Percentiles rank a stretch among this genome's conserved stretches.
phyloP scores from a whole-genome alignment of 2,888 invertebrate genomes.

The Dynastes maya region DNA sequence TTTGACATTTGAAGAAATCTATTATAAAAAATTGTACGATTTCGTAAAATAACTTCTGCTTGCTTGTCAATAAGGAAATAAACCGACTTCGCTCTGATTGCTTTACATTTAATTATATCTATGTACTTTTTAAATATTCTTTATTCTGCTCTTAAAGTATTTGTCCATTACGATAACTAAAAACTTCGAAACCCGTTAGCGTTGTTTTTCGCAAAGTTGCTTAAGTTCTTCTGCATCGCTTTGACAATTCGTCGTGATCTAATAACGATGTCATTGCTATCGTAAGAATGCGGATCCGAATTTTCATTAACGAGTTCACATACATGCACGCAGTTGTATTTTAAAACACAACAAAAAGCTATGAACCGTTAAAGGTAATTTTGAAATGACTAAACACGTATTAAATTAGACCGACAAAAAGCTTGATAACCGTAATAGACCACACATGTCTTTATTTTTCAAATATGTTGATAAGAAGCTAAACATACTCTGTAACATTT shows the following conservation, averaged over 20 bases:
- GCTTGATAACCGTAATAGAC: neutral
- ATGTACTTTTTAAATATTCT: no score
- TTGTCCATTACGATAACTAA: neutral
- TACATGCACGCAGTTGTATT: neutral
- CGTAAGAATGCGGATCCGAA: slow-evolving; percentile 14
- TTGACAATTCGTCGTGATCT: slow-evolving; percentile 25
- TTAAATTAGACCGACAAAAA: neutral
- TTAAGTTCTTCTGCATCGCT: slow-evolving; percentile 2
- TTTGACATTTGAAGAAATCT: no score
- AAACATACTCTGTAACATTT: neutral
- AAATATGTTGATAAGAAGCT: neutral
- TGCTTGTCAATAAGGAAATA: neutral
- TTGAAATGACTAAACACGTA: neutral
- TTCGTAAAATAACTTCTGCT: no score
- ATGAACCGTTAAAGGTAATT: neutral
- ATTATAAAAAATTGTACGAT: no score
- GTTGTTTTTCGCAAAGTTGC: slow-evolving; percentile 12
- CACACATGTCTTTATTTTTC: neutral
- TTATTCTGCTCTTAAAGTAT: neutral
- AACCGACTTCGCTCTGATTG: slow-evolving; percentile 9
- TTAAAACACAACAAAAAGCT: neutral
- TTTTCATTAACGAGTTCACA: neutral
- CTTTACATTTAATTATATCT: slow-evolving; percentile 4
- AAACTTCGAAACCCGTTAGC: slow-evolving; percentile 15
- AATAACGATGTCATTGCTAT: slow-evolving; percentile 32